These are phyloP conservation scores for Prosapia bicincta DNA, from an alignment of 2,888 invertebrate species.

Conservation along the genomic window DNA sequence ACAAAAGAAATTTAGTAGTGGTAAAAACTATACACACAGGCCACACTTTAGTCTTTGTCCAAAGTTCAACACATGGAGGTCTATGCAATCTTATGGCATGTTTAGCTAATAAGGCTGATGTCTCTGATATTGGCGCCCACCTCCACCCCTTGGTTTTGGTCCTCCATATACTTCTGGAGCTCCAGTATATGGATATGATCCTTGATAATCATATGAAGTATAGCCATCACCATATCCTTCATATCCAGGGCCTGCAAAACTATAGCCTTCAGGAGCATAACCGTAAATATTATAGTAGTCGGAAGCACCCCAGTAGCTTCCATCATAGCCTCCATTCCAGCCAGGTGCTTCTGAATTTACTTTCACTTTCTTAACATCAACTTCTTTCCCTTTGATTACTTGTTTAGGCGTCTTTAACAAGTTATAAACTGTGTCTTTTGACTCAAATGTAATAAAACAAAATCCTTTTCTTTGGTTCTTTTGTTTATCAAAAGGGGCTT, in stretches of 20 bases:
- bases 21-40: not conserved
- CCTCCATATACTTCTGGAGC: not conserved
- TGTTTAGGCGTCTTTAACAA: conserved; percentile 55
- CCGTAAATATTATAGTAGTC: not conserved
- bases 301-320: not conserved
- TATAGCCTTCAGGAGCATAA: not conserved
- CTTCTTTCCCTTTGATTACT: conserved; percentile 56
- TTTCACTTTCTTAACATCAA: conserved; percentile 46
- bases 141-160: not conserved
- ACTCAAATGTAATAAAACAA: conserved; percentile 62
- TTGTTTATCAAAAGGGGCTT: conserved; percentile 61
- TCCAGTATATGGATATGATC: not conserved
- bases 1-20: not conserved
- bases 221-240: not conserved
- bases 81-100: not conserved
- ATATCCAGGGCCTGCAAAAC: not conserved
- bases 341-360: not conserved
- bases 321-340: not conserved
- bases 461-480: conserved; percentile 61
- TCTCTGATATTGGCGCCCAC: not conserved
- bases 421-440: conserved; percentile 55
- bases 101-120: not conserved
- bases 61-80: not conserved
- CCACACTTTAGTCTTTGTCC: not conserved
- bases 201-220: not conserved